Evolutionary conservation across 2,113 vertebrate species (phyloP).

Genomic region (Montifringilla adamsi): DNA sequence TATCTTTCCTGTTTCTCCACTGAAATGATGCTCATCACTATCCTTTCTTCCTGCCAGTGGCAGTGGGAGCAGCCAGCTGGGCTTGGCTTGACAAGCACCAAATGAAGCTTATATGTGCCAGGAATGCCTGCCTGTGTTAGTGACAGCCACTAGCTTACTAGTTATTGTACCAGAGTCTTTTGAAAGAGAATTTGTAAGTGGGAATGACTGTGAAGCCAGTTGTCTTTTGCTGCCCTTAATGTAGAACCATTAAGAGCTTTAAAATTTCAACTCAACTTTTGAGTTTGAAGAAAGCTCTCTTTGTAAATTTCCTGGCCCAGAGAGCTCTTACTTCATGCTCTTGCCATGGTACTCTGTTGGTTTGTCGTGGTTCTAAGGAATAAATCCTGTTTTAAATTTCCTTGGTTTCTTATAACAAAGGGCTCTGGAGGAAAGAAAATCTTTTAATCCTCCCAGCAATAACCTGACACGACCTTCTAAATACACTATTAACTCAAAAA

Average conservation of each 20-base stretch:
- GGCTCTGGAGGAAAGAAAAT: conserved; percentile 67
- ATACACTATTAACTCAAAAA: conserved; percentile 49
- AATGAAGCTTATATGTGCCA: background rate
- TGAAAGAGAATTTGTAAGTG: background rate
- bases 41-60: background rate
- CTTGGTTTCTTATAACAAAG: conserved; percentile 72
- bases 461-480: conserved; percentile 73
- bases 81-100: background rate
- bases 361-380: conserved; percentile 63
- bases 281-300: conserved; percentile 59
- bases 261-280: conserved; percentile 60
- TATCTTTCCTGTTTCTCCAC: background rate
- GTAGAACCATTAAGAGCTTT: conserved; percentile 56
- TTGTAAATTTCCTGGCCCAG: conserved; percentile 68
- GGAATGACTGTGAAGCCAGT: conserved; percentile 38
- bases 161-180: background rate
- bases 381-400: conserved; percentile 79
- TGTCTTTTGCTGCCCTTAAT: conserved; percentile 29
- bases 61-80: background rate
- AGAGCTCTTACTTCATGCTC: conserved; percentile 62
- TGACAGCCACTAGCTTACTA: background rate
- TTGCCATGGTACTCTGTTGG: conserved; percentile 56
- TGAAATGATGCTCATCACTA: background rate
- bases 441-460: conserved; percentile 70
- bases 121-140: background rate